Evolutionary conservation across 2,113 vertebrate genomes (phyloP).

Genomic region (Aplodontia rufa): DNA sequence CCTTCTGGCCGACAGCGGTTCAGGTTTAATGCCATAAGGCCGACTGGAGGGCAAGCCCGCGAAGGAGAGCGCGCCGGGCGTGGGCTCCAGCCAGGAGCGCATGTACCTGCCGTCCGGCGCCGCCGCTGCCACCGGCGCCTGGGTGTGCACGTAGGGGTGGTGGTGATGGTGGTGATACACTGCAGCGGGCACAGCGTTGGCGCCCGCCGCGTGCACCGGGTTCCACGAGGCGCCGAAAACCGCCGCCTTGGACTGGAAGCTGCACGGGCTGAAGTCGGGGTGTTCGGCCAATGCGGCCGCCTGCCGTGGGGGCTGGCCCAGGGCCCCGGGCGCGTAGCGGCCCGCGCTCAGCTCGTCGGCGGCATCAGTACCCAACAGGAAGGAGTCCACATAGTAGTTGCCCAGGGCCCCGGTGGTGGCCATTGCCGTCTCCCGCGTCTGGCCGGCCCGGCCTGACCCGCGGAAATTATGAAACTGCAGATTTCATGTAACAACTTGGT

Average conservation of each 20-base stretch:
- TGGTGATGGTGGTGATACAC: conserved; percentile 93
- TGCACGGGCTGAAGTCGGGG: conserved; percentile 92
- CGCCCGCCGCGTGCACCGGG: conserved; percentile 91
- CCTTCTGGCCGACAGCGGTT: conserved; percentile 92
- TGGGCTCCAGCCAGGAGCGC: conserved; percentile 96
- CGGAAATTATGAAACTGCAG: conserved; percentile 96
- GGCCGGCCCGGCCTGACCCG: conserved; percentile 87
- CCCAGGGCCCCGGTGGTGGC: conserved; percentile 95
- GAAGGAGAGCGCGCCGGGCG: conserved; percentile 94
- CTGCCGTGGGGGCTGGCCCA: conserved; percentile 87
- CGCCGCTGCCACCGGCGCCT: conserved; percentile 90
- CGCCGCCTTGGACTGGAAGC: conserved; percentile 94
- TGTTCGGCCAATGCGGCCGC: conserved; percentile 90
- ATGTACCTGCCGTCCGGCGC: conserved; percentile 94
- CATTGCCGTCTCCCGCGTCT: conserved; percentile 81
- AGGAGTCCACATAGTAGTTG: conserved; percentile 97
- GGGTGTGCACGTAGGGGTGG: conserved; percentile 92
- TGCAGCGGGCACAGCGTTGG: conserved; percentile 88
- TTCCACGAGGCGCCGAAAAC: conserved; percentile 95
- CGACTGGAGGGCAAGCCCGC: conserved; percentile 94
- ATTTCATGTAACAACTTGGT: conserved; percentile 98
- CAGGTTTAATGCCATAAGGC: conserved; percentile 97
- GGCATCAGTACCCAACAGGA: conserved; percentile 93
- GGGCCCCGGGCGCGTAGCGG: conserved; percentile 89
- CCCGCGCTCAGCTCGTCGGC: conserved; percentile 91